Percentiles rank a stretch among this genome's conserved stretches.
Evolutionary conservation across 2,888 invertebrate genomes (phyloP).

Genomic region (Nephrotoma guestfalica): DNA sequence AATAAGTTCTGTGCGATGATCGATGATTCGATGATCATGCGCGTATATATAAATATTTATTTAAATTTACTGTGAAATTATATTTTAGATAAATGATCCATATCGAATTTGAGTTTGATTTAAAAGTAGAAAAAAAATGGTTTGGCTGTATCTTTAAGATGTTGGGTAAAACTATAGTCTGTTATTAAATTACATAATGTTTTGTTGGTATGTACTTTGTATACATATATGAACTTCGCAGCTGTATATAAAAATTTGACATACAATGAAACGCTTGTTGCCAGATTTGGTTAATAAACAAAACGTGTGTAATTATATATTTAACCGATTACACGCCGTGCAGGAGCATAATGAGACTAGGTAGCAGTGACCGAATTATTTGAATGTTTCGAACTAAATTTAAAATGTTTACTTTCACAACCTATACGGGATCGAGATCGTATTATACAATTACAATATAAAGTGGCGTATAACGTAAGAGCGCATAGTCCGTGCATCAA

Average conservation of each 20-base stretch:
- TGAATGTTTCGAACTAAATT: too few species aligned
- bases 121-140: background rate
- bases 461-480: too few species aligned
- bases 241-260: too few species aligned
- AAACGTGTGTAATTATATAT: background rate
- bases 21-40: background rate
- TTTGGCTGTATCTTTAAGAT: background rate
- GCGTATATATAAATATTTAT: background rate
- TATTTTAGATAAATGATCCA: background rate
- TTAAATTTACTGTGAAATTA: background rate
- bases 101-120: background rate
- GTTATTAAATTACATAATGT: background rate
- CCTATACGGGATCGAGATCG: too few species aligned
- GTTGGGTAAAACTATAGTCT: background rate
- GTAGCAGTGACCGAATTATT: too few species aligned
- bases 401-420: too few species aligned
- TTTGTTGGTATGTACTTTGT: background rate
- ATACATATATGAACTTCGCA: background rate
- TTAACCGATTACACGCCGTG: background rate
- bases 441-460: too few species aligned
- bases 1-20: background rate
- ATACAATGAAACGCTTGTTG: too few species aligned
- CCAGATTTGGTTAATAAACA: background rate
- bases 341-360: background rate
- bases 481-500: too few species aligned